Evolutionary conservation across 2,113 vertebrate species (phyloP), one percentile per base, ranked within the genome.

Genomic region (Dromaius novaehollandiae): DNA sequence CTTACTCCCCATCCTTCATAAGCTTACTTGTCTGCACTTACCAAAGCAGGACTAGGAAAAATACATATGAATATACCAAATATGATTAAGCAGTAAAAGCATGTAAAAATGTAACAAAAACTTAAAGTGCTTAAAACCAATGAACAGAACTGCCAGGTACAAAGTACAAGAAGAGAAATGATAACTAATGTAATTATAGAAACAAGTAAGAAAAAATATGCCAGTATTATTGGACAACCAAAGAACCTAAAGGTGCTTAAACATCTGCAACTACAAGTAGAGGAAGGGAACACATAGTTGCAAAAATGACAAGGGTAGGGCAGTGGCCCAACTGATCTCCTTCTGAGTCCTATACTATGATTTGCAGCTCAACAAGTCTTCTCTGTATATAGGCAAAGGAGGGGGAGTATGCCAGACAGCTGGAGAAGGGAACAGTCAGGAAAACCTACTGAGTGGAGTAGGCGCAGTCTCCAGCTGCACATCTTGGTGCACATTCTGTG

Each of bases 391-490:
- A 16, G 40, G 26, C 66, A 64, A 68, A 58, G 38, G 28, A 88
- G 13, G 11, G 25, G 21, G 19, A 71, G 46, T 48, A 55, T 9
- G 3, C 40, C 36, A 46, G 66, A 44, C 13, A 74, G 60, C 5
- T 19, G 22, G 13, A 84, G 61, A 40, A 74, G 14, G 61, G 56
- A 80, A 56, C 36, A 75, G 46, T 48, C 46, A 19, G 20, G 55
- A 63, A n/a, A 32, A 15, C 0, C 0, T 6, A 32, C 16, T 64
- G 13, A 15, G 32, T 10, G 7, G 19, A 58, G 42, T 36, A 66
- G n/a, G 15, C 22, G 8, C 24, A 28, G 25, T 50, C 53, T 80
- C 56, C 56, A 44, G 4, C 70, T 50, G 51, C 60, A 34, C 24
- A 53, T 56, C 14, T 21, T 38, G 34, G 25, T 48, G n/a, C n/a